These are phyloP conservation scores for Grammomys dolichurus DNA, from an alignment of 2,113 vertebrate genomes.

Conservation along the genomic window DNA sequence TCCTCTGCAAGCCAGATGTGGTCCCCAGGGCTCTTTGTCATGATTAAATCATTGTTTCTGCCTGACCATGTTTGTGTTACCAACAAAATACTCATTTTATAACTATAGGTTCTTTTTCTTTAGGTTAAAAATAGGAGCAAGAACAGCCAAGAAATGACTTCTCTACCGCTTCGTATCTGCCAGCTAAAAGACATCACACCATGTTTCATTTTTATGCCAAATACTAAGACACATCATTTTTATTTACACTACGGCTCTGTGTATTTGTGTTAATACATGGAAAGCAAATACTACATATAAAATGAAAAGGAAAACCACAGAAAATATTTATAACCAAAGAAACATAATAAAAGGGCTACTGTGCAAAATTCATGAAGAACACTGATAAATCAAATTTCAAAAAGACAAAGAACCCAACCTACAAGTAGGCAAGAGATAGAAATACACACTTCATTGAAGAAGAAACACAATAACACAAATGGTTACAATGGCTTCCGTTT, in stretches of 20 bases:
- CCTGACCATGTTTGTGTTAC: background rate
- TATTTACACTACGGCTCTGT: background rate
- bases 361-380: conserved; percentile 20
- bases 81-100: background rate
- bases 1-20: background rate
- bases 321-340: conserved; percentile 11
- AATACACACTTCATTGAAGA: background rate
- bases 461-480: background rate
- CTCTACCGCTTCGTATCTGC: background rate
- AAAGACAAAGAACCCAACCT: background rate
- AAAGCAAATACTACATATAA: conserved; percentile 37
- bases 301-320: conserved; percentile 4
- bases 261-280: background rate
- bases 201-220: conserved; percentile 24
- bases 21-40: background rate
- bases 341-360: conserved; percentile 13
- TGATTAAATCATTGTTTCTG: conserved; percentile 10
- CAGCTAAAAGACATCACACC: background rate
- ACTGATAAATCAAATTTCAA: conserved; percentile 2
- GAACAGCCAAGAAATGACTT: background rate
- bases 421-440: background rate
- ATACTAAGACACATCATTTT: conserved; percentile 1
- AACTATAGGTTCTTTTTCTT: background rate
- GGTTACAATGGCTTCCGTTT: background rate
- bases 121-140: background rate